Conservation (phyloP, 2,113 vertebrate species). For the Indicator maculatus region DNA sequence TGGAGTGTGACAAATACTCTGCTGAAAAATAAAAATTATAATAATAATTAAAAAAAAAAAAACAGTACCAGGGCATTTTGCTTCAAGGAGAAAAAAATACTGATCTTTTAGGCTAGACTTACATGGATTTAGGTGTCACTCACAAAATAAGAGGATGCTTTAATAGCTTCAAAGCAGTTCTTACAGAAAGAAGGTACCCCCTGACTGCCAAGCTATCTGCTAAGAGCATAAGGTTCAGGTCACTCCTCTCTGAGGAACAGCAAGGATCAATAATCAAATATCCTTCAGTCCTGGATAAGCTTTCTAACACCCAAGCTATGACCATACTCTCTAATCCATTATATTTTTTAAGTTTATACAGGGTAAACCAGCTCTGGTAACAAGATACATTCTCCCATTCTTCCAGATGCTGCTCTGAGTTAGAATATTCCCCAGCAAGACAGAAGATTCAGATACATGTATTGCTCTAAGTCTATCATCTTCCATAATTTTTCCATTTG, state of each 20-base stretch:
- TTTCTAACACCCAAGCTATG: background rate
- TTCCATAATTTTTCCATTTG: background rate
- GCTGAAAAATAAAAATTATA: background rate
- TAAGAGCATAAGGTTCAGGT: background rate
- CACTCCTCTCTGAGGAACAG: background rate
- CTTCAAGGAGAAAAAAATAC: background rate
- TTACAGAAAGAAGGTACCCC: background rate
- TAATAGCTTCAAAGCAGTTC: background rate
- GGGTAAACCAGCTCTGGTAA: background rate
- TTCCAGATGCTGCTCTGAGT: background rate
- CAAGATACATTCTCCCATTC: background rate
- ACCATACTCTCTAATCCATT: background rate
- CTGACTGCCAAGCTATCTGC: fast-evolving
- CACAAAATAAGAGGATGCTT: background rate
- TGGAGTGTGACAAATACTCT: background rate
- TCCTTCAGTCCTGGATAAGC: background rate
- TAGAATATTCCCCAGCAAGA: background rate
- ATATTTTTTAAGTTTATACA: background rate
- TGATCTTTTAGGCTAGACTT: background rate
- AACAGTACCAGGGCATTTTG: background rate
- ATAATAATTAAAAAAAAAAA: too few relatives aligned
- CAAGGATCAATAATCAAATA: background rate
- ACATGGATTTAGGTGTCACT: background rate
- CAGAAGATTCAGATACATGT: background rate
- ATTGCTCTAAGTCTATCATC: background rate